Base-by-base conservation (phyloP, 2,888 invertebrate species). In the Micoletzkya japonica region DNA sequence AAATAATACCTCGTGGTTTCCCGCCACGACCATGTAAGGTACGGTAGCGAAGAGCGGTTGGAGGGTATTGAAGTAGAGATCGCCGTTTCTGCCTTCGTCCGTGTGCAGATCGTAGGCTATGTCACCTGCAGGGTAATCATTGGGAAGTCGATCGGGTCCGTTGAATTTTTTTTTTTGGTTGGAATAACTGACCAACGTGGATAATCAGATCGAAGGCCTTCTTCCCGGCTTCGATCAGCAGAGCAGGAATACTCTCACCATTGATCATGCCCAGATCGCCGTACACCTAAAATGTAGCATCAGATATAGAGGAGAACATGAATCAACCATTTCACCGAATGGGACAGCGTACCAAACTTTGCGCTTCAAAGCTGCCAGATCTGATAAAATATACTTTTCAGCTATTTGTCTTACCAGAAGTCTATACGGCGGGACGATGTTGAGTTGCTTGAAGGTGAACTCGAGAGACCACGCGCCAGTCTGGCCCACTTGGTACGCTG, bases 211-310 rank as follows among this genome's bases (percentile, higher is more conserved):
- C 85, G 68, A 79, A 80, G 2, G 70, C 70, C 20, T 90, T 91
- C 52, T 89, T 88, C 83, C 93, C 91, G 0, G 92, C 90, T 84
- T 95, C 95, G 80, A 91, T 89, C 87, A 94, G 93, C 6, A 96
- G 87, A 73, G 92, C 89, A 0, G 91, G 90, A 69, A 95, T 88
- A 0, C 94, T 93, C 80, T 92, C 91, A 2, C 94, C 93, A 87
- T 96, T 95, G 79, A 90, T 91, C 86, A 92, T 92, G 28, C 96
- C 96, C 91, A 96, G 91, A 86, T 96, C 96, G 0, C 96, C 96
- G 85, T 91, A 95, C 78, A 96, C 59, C 92, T 94, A 37, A n/a
- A 10, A 44, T 44, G 10, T 44, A 10, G 10, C 44, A 44, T 44
- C 10, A 44, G 44, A 44, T 20, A 44, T 14, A 44, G 44, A 14